phyloP scores from a whole-genome alignment of 2,888 invertebrate species.

The Drosophila subquinaria region DNA sequence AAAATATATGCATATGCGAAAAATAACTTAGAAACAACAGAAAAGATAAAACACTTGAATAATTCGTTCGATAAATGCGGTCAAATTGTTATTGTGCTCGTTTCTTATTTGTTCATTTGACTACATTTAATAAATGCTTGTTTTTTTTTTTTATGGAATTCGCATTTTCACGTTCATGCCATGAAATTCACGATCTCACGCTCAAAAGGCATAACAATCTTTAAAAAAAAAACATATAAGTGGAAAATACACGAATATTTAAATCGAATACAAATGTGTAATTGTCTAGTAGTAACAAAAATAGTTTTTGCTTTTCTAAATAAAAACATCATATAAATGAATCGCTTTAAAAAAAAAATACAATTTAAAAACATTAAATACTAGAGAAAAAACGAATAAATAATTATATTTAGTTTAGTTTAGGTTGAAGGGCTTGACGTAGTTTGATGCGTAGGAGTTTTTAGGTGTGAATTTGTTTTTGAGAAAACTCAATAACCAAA shows the following conservation, averaged over 20 bases:
- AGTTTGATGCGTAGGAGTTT: not conserved
- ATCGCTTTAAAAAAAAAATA: conserved; percentile 2
- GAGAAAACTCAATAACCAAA: not conserved
- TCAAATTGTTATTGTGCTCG: conserved; percentile 13
- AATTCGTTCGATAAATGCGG: conserved; percentile 1
- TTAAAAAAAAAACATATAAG: not conserved
- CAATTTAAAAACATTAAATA: conserved; percentile 17
- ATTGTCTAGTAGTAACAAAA: conserved; percentile 18
- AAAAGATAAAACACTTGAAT: not conserved
- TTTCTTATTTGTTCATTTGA: conserved; percentile 18
- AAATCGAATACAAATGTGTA: conserved; percentile 2
- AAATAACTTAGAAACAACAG: conserved; percentile 4
- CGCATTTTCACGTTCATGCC: conserved; percentile 15
- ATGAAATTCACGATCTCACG: not conserved
- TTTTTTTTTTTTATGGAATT: not conserved
- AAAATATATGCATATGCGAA: not conserved
- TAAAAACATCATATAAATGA: conserved; percentile 2
- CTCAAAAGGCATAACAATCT: conserved; percentile 1
- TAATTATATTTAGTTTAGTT: conserved; percentile 14
- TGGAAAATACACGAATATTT: conserved; percentile 4
- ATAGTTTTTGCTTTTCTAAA: conserved; percentile 8
- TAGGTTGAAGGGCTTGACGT: not conserved
- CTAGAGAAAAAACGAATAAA: conserved; percentile 13
- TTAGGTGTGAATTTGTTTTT: not conserved
- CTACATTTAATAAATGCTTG: conserved; percentile 35